Conservation (phyloP, 1,140 invertebrate species). For the Leptopilina boulardi region DNA sequence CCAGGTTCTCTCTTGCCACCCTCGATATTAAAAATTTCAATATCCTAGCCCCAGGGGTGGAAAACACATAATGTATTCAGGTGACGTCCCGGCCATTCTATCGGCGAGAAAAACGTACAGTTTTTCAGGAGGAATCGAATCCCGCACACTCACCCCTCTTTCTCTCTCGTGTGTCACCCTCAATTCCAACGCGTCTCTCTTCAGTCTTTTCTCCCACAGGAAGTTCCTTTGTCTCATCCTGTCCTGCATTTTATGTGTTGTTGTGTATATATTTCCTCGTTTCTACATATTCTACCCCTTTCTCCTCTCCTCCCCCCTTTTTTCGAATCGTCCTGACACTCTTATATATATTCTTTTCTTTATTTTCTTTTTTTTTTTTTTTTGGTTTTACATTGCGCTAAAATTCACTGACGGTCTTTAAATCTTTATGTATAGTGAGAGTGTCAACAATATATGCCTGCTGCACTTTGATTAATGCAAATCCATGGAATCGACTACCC, state of each 20-base stretch:
- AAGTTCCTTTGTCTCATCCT: conserved; percentile 65
- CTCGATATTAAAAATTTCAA: conserved; percentile 77
- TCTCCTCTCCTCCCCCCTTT: too few species aligned
- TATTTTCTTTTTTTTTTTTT: not conserved
- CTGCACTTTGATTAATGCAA: conserved; percentile 31
- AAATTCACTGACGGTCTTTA: conserved; percentile 6
- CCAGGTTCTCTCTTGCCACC: conserved; percentile 55
- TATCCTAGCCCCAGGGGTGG: conserved; percentile 76
- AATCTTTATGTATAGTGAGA: not conserved
- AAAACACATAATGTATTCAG: conserved; percentile 78
- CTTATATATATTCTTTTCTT: too few species aligned
- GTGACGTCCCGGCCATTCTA: conserved; percentile 77
- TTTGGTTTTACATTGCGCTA: not conserved
- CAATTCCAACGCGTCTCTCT: conserved; percentile 47
- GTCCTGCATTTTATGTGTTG: conserved; percentile 51
- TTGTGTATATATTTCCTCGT: conserved; percentile 6
- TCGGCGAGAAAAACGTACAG: conserved; percentile 76
- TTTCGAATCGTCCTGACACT: too few species aligned
- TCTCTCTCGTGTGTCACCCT: too few species aligned
- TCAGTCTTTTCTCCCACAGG: conserved; percentile 49
- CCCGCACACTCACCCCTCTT: conserved; percentile 57
- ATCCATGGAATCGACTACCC: conserved; percentile 24
- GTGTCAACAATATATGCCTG: conserved; percentile 1
- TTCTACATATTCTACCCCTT: conserved; percentile 30
- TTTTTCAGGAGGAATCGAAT: conserved; percentile 76